These are phyloP conservation scores for Lithodes maja DNA, from an alignment of 2,888 invertebrate genomes.

Conservation along the genomic window DNA sequence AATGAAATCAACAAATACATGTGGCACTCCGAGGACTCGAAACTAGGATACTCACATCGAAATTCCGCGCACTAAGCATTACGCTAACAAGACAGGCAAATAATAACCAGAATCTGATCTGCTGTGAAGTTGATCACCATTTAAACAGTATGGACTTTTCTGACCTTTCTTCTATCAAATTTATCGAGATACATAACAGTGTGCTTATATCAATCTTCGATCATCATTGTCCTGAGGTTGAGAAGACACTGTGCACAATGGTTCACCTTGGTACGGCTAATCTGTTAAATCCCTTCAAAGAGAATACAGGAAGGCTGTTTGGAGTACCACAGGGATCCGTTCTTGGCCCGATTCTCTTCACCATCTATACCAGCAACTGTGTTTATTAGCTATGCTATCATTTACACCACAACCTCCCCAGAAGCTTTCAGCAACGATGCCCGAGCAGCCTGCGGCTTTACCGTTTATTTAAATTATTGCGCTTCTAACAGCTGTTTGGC, in stretches of 20 bases:
- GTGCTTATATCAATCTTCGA: neutral
- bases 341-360: neutral
- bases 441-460: no score
- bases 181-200: neutral
- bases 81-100: neutral
- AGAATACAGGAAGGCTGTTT: neutral
- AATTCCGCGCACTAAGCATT: neutral
- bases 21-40: no score
- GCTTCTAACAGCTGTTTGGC: no score
- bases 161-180: neutral
- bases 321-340: neutral
- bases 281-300: neutral
- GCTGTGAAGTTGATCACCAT: neutral
- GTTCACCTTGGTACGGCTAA: neutral
- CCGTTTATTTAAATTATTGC: no score
- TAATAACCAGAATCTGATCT: neutral
- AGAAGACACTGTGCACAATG: neutral
- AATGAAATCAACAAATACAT: no score
- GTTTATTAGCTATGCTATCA: no score
- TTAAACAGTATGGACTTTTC: neutral
- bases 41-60: no score
- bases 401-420: no score
- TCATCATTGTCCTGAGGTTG: neutral
- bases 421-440: no score
- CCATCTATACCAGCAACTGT: neutral